Base-by-base conservation (phyloP, 2,113 vertebrate genomes). In the Agapornis roseicollis region DNA sequence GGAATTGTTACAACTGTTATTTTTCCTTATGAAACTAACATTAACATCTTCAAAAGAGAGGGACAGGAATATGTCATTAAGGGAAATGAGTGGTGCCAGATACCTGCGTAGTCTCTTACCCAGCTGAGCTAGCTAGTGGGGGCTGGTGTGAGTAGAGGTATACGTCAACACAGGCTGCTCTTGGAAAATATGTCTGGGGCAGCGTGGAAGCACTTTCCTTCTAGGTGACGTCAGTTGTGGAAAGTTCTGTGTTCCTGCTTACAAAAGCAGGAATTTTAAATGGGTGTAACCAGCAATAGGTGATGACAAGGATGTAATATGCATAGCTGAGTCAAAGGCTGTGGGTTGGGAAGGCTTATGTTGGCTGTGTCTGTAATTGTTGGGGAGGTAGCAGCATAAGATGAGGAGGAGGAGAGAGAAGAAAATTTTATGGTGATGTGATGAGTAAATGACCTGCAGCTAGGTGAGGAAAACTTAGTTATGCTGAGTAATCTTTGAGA, bases 391-490 rank as follows among this genome's bases (percentile, higher is more conserved):
- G 61, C 56, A 96, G 80, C 85, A 39, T 86, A 69, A 92, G 72
- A 55, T 90, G 90, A 86, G 22, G 56, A 92, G 73, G 80, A 79
- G 11, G 50, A 76, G 19, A 63, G n/a, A 77, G 25, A n/a, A 35
- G 58, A 61, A 18, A 60, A 71, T 83, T 93, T 90, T 89, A 27
- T 81, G 55, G 25, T 76, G 39, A 53, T 72, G 25, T 82, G 78
- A 68, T 93, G 80, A 89, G 42, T 90, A 84, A 84, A 84, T 79
- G 56, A 86, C 88, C 61, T 90, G 65, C 90, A 86, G 58, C 37
- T 65, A 84, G 65, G 66, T 95, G 83, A 95, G 81, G 80, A 71
- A 94, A 88, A 88, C 37, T 66, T 68, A 37, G 63, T 72, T 90
- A 61, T 7, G 46, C 33, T 85, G 83, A 90, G 49, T 94, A 80